Evolutionary conservation across 2,797 vertebrate genomes (phyloP), one percentile per base, ranked within the genome.

Genomic region (Hafferia zeledoni): DNA sequence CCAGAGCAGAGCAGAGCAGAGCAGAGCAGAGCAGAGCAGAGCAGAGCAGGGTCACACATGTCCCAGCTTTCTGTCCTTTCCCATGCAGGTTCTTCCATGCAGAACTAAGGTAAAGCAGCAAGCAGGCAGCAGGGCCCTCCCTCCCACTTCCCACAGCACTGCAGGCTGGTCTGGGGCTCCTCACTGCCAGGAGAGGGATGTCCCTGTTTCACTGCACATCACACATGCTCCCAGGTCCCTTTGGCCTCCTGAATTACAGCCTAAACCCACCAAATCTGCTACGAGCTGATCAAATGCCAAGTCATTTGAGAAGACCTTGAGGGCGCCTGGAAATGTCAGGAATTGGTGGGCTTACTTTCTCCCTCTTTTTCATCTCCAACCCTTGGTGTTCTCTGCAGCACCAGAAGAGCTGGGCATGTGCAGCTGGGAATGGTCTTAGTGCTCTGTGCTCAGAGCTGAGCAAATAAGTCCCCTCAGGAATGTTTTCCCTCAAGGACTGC

Each of bases 241-340:
- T 24, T 49, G 64, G 59, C 46, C 14, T 81, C 56, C 13, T 19
- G 13, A 2, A 9, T 23, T 2, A 11, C n/a, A 76, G 41, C 13
- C 31, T 52, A 46, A 33, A 56, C 11, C n/a, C 57, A 59, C 10
- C 28, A 55, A 53, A 60, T 4, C 3, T 10, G 17, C n/a, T 49
- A 22, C 0, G 0, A 43, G 43, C 43, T 68, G 35, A 30, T 3
- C 8, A 1, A 71, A 22, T 22, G 5, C 16, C 41, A n/a, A 3
- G 11, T 7, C 22, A 13, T n/a, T 55, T 31, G 55, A 46, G 35
- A 69, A 60, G 19, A 6, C 8, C 41, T 28, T 8, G 3, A 14
- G 35, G 46, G 35, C 55, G 43, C 64, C 35, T 77, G 64, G 37
- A 80, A 70, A 35, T 1, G 11, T 5, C 83, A 90, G 69, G 37